phyloP scores from a whole-genome alignment of 35 echinoderm and acorn worm genomes.

The Stichopus chloronotus region DNA sequence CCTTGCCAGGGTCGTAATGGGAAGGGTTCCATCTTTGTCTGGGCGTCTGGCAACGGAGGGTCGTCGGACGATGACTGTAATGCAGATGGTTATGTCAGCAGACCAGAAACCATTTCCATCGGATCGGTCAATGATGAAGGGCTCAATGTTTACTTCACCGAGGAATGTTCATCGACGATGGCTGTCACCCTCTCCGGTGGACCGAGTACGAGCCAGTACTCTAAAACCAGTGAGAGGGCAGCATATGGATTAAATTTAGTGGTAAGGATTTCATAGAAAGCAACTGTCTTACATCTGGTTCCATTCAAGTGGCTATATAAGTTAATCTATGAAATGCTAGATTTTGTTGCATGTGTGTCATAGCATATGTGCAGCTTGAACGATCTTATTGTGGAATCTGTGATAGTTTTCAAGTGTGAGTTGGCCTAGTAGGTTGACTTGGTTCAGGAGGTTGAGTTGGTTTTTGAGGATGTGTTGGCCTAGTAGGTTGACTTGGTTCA shows the following conservation, averaged over 20 bases:
- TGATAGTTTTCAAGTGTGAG: too few relatives aligned
- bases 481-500: too few relatives aligned
- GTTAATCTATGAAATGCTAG: neutral
- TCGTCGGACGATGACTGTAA: conserved; percentile 77
- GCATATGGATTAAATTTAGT: conserved; percentile 73
- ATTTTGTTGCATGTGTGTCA: neutral
- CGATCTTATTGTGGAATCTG: too few relatives aligned
- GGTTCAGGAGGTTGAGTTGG: too few relatives aligned
- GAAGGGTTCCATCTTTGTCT: conserved; percentile 92
- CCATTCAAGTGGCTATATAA: neutral
- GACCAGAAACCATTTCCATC: conserved; percentile 91
- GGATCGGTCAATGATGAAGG: conserved; percentile 90
- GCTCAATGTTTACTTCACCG: conserved; percentile 74
- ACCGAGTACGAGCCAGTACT: conserved; percentile 29
- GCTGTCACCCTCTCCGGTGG: conserved; percentile 92
- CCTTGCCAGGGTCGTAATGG: conserved; percentile 84
- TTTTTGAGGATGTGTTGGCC: too few relatives aligned
- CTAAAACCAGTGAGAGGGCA: neutral
- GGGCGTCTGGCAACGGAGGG: conserved; percentile 96
- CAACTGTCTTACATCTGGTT: neutral
- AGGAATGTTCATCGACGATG: conserved; percentile 86
- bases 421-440: neutral
- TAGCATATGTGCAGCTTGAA: neutral
- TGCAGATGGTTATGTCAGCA: conserved; percentile 92
- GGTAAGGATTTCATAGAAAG: conserved; percentile 51